Evolutionary conservation across 2,888 invertebrate genomes (phyloP).

Genomic region (Drosophila testacea): DNA sequence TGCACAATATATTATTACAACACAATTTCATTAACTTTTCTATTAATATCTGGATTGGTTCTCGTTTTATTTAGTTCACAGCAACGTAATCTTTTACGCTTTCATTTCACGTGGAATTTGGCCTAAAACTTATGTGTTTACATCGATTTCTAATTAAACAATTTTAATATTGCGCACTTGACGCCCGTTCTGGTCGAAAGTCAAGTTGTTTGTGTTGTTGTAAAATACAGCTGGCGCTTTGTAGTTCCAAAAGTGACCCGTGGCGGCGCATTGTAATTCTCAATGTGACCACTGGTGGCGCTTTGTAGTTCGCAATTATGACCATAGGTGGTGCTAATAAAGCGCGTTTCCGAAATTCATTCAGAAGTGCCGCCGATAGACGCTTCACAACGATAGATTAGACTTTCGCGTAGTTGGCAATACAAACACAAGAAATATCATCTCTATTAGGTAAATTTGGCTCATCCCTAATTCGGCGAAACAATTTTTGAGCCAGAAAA

Average conservation of each 20-base stretch:
- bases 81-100: neutral
- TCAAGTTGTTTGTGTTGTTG: slow-evolving; percentile 12
- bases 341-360: too few species aligned
- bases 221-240: too few species aligned
- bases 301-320: too few species aligned
- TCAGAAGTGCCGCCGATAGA: too few species aligned
- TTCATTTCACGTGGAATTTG: slow-evolving; percentile 8
- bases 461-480: slow-evolving; percentile 36
- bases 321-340: too few species aligned
- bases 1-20: neutral
- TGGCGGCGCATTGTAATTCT: too few species aligned
- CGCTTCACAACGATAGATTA: too few species aligned
- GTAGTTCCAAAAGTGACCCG: too few species aligned
- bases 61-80: neutral
- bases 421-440: neutral
- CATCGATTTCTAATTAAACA: slow-evolving; percentile 38
- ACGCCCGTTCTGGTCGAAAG: slow-evolving; percentile 38
- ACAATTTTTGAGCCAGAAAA: slow-evolving; percentile 19
- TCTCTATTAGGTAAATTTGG: slow-evolving; percentile 14
- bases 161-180: slow-evolving; percentile 48
- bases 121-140: neutral
- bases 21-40: neutral
- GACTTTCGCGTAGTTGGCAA: too few species aligned
- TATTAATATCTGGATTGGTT: neutral
- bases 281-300: too few species aligned